Base-by-base conservation (phyloP, 23 tunicate genomes). In the Aplidium turbinatum region DNA sequence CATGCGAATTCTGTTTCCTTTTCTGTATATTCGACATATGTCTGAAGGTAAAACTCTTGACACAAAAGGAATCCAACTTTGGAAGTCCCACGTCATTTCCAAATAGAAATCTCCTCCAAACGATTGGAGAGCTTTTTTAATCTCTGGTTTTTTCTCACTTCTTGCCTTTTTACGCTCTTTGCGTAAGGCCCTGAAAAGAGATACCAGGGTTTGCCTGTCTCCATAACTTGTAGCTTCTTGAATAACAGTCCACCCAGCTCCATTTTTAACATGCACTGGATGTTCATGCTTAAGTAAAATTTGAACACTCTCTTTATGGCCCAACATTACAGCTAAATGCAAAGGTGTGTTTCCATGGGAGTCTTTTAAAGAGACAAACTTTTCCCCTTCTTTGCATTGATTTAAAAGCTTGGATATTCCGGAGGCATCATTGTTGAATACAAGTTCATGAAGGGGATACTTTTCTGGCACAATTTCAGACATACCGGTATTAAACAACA, bases 211-310 rank as follows among this genome's bases (percentile, higher is more conserved):
- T 30, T 87, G 72, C 67, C 86, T 33, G 47, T 91, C 75, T 23
- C 97, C 97, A 70, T 91, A 91, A 78, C 91, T 84, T 7, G 79
- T 71, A 42, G 97, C 91, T 73, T 91, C 97, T 42, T 91, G 97
- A 6, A 91, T 30, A 4, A 87, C 81, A 13, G 91, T 84, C 97
- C 97, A 91, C 13, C 91, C 91, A 26, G 34, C 50, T 18, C 31
- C 63, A 73, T 78, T 91, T 64, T 84, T 91, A 20, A 79, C 38
- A 40, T 7, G 7, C 35, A 84, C 42, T 2, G 80, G 62, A 36
- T 84, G 91, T 31, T 65, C 51, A 36, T 91, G 83, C 51, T 84
- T 67, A 33, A 91, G 47, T 29, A 91, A 47, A 11, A 79, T 22
- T 29, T 84, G 75, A 25, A 76, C 65, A 48, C 91, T 78, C 57